Conservation (phyloP, 2,113 vertebrate species). For the Tylochromis polylepis region DNA sequence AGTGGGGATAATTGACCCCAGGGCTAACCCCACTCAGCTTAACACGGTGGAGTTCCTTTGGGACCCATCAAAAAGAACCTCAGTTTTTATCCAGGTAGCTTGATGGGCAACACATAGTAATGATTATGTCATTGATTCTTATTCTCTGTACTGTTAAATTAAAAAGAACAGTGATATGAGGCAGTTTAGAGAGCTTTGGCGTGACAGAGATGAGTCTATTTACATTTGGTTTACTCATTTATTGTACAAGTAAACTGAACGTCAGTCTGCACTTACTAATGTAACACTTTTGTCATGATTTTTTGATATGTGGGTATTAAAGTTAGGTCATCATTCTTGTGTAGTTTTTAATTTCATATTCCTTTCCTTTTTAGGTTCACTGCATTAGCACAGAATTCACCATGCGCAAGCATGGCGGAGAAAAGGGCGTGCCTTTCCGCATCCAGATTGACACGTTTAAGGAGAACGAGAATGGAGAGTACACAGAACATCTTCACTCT, state of each 20-base stretch:
- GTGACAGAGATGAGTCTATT: background rate
- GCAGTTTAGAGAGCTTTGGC: background rate
- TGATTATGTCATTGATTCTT: background rate
- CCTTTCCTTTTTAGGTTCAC: constrained; percentile 78
- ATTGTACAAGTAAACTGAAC: background rate
- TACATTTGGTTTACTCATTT: background rate
- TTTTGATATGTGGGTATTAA: background rate
- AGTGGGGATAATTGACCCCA: constrained; percentile 93
- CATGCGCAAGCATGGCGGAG: constrained; percentile 95
- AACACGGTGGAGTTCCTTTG: constrained; percentile 98
- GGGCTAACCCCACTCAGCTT: constrained; percentile 94
- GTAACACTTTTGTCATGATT: background rate
- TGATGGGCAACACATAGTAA: background rate
- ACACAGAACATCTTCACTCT: constrained; percentile 93
- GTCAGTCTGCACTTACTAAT: background rate
- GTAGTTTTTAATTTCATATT: background rate
- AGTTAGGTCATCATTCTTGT: background rate
- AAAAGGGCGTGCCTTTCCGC: constrained; percentile 96
- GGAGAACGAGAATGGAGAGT: constrained; percentile 88
- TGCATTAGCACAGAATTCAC: constrained; percentile 99
- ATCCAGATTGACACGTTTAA: constrained; percentile 97
- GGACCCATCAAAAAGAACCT: constrained; percentile 95
- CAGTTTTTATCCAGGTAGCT: constrained; percentile 95
- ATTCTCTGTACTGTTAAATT: background rate
- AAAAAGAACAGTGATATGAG: background rate